Percentiles rank a stretch among this genome's conserved stretches.
These are phyloP conservation scores for Octopus bimaculoides DNA, from an alignment of 1,140 invertebrate genomes.

Conservation along the genomic window DNA sequence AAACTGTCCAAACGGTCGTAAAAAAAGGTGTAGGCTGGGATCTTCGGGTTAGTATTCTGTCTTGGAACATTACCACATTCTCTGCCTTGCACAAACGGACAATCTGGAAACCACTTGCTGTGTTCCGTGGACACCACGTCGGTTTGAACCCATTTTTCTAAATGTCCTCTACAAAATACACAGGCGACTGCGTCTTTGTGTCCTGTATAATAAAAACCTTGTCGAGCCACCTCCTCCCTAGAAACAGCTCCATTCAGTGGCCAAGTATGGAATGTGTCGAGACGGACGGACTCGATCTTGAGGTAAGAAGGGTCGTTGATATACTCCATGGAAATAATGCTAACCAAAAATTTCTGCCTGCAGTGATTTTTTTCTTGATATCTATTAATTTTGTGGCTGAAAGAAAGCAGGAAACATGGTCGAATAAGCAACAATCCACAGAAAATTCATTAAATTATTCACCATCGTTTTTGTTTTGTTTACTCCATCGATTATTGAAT, in stretches of 20 bases:
- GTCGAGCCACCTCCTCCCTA: conserved; percentile 5
- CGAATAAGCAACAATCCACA: no score
- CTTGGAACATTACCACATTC: conserved; percentile 12
- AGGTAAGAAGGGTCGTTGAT: not conserved
- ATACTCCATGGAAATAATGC: not conserved
- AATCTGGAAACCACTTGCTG: conserved; percentile 7
- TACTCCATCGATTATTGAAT: no score
- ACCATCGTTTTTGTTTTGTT: no score
- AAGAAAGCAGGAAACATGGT: no score
- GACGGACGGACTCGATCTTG: not conserved
- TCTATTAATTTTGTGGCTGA: no score
- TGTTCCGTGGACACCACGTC: conserved; percentile 3
- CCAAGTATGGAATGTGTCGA: not conserved
- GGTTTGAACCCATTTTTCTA: not conserved
- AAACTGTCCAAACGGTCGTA: conserved; percentile 10
- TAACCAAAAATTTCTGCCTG: not conserved
- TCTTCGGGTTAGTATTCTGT: not conserved
- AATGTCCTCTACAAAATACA: conserved; percentile 9
- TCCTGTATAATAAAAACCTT: conserved; percentile 12
- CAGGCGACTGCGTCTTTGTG: conserved; percentile 10
- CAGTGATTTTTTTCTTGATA: no score
- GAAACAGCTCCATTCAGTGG: not conserved
- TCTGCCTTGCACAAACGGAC: not conserved
- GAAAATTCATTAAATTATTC: no score
- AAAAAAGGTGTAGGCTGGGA: conserved; percentile 10